A percentile compares a stretch with the other conserved stretches of the same genome.
phyloP scores from a whole-genome alignment of 2,888 invertebrate species.

The Acanthosepion lycidas region DNA sequence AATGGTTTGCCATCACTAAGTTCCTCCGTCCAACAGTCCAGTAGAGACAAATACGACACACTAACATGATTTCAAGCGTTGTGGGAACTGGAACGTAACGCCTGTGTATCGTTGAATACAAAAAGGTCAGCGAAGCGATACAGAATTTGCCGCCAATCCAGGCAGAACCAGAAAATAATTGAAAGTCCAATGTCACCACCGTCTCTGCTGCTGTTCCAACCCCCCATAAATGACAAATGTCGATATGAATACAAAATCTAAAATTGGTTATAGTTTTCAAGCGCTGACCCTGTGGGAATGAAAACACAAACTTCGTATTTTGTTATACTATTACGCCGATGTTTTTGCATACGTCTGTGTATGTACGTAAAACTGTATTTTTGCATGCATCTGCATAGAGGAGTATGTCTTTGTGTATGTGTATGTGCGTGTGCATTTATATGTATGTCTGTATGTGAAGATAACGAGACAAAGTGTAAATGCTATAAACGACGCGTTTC shows the following conservation, averaged over 20 bases:
- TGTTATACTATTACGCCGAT: not conserved
- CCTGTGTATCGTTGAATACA: not conserved
- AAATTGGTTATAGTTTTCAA: not conserved
- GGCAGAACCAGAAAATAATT: conserved; percentile 33
- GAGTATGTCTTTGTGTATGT: not conserved
- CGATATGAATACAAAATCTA: conserved; percentile 33
- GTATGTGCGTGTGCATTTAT: not conserved
- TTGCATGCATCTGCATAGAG: not conserved
- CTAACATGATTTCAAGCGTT: not conserved
- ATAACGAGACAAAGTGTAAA: no score
- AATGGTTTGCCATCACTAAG: not conserved
- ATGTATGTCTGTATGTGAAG: not conserved
- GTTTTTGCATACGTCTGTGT: not conserved
- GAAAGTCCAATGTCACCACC: not conserved
- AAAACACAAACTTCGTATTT: not conserved
- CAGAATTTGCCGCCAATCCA: not conserved
- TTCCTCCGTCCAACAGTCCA: conserved; percentile 3
- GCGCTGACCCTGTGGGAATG: conserved; percentile 4
- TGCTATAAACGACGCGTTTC: no score
- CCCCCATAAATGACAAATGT: conserved; percentile 7
- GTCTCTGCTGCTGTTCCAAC: not conserved
- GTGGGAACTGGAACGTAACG: conserved; percentile 23
- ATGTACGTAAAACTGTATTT: not conserved
- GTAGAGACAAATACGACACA: not conserved
- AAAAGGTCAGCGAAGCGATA: not conserved